A percentile compares a stretch with the other conserved stretches of the same genome.
Evolutionary conservation across 1,140 invertebrate genomes (phyloP).

Genomic region (Pogonomyrmex californicus): DNA sequence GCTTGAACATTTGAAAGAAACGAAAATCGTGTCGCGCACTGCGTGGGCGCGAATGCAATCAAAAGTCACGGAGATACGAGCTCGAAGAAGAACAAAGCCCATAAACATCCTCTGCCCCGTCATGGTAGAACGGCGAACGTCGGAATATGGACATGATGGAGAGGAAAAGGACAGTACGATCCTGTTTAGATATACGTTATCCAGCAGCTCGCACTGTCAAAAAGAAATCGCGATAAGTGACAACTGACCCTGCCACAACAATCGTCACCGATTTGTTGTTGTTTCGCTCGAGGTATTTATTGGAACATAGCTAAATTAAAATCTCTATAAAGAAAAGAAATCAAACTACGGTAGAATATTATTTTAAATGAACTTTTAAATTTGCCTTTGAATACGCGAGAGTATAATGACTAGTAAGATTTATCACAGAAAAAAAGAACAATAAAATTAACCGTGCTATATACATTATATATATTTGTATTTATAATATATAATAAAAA

Average conservation of each 20-base stretch:
- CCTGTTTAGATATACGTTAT: constrained; percentile 59
- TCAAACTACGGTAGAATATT: not conserved
- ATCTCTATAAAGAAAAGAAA: not conserved
- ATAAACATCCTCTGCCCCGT: constrained; percentile 68
- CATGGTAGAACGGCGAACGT: not conserved
- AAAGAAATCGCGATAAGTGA: constrained; percentile 5
- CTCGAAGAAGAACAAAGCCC: constrained; percentile 53
- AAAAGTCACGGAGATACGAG: constrained; percentile 60
- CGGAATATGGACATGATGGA: not conserved
- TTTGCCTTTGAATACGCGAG: not conserved
- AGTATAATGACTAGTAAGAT: not conserved
- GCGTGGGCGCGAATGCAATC: constrained; percentile 59
- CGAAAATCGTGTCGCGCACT: constrained; percentile 34
- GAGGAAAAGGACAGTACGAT: constrained; percentile 56
- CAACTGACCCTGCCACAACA: not conserved
- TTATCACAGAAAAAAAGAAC: not conserved
- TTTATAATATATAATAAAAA: too few species aligned
- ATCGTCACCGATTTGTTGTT: not conserved
- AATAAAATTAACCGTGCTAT: not conserved
- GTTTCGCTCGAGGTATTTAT: not conserved
- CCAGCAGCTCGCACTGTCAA: not conserved
- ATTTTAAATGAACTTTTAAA: not conserved
- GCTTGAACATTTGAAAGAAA: not conserved
- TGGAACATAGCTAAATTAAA: not conserved
- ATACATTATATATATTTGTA: too few species aligned